Evolutionary conservation across 2,888 invertebrate genomes (phyloP), one percentile per base, ranked within the genome.

Genomic region (Andrena haemorrhoa): DNA sequence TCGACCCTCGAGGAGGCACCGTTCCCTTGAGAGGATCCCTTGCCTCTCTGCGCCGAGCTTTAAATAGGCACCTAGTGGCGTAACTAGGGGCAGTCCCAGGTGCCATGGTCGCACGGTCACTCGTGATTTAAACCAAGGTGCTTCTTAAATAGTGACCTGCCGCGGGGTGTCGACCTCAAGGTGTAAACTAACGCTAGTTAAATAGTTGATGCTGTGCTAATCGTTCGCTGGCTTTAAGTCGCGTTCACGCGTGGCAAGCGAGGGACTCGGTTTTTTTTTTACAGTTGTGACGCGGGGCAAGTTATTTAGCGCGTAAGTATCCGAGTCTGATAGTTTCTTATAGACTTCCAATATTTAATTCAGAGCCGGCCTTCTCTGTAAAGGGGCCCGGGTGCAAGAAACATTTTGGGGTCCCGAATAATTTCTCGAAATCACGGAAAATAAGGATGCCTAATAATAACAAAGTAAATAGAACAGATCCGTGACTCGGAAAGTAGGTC

Each of bases 1-100:
- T 56, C 61, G 83, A 85, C 73, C 82, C 84, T 82, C 82, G 71
- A n/a, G 66, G 53, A 16, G 16, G 41, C 41, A 41, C 7, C 7
- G 47, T 2, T 60, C 47, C 47, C 58, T 47, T 58, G 47, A 60
- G 70, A 29, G 23, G 58, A 61, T 49, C 60, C 53, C 60, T 33
- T 51, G 53, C 29, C n/a, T 29, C 26, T 6, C 73, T 66, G 60
- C 49, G 23, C n/a, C 26, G 29, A 47, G 26, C 74, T 74, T 68
- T 68, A 82, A 76, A 85, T 79, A 82, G 70, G 60, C 16, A 71
- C 60, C 35, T 33, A 6, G 20, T 23, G 23, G n/a, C 26, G 20
- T 33, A 31, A 63, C 61, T 63, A 63, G n/a, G 35, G 33, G 20
- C 6, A 20, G 20, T 16, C 6, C 7, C 10, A 35, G 63, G 63